Conservation (phyloP, 2,888 invertebrate genomes). For the Eledona agricola region DNA sequence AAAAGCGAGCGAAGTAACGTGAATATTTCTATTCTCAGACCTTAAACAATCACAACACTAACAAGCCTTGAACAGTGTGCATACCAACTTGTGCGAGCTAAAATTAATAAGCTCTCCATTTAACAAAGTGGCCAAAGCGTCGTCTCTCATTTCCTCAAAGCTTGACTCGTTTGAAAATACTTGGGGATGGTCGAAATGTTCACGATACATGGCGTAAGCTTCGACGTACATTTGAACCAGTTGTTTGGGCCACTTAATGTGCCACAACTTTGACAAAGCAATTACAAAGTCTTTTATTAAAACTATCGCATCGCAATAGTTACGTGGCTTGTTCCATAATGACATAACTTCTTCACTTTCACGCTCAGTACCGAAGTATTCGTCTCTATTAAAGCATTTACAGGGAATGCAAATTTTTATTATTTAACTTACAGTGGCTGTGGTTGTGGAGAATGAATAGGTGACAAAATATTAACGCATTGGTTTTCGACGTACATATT, state of each 20-base stretch:
- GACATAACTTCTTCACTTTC: conserved; percentile 72
- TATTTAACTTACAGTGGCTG: conserved; percentile 32
- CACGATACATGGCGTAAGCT: conserved; percentile 67
- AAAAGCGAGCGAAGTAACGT: conserved; percentile 63
- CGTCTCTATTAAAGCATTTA: too few relatives aligned
- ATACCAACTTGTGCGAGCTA: conserved; percentile 45
- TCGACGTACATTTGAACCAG: conserved; percentile 69
- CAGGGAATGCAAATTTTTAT: too few relatives aligned
- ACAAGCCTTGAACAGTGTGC: background rate
- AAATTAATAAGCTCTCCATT: conserved; percentile 65
- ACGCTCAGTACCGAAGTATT: conserved; percentile 73
- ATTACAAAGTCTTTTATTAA: conserved; percentile 70
- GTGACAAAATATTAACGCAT: conserved; percentile 51
- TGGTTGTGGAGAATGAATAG: conserved; percentile 52
- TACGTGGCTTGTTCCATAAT: conserved; percentile 70
- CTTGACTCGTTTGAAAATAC: conserved; percentile 59
- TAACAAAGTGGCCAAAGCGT: conserved; percentile 65
- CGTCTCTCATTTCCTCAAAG: conserved; percentile 61
- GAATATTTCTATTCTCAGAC: conserved; percentile 49
- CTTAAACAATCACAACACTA: conserved; percentile 20
- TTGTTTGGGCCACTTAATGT: conserved; percentile 71
- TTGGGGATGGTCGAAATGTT: conserved; percentile 66
- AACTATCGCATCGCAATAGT: conserved; percentile 68
- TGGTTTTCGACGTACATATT: conserved; percentile 67
- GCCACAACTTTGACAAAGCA: conserved; percentile 70